These are phyloP conservation scores for Archocentrus centrarchus DNA, from an alignment of 2,113 vertebrate genomes.

Conservation along the genomic window DNA sequence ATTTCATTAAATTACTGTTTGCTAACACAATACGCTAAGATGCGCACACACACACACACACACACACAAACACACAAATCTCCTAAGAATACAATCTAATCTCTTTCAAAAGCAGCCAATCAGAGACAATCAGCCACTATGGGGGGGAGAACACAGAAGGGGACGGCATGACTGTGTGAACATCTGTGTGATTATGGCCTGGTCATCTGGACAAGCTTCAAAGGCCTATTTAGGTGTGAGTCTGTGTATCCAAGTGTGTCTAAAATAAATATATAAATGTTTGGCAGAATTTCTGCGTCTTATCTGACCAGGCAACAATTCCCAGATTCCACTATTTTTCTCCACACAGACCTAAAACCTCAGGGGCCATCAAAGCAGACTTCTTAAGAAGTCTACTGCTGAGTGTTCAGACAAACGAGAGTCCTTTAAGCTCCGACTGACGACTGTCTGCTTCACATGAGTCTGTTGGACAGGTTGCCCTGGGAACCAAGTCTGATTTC, in stretches of 20 bases:
- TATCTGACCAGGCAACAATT: constrained; percentile 57
- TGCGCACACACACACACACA: not conserved
- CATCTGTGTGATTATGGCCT: constrained; percentile 68
- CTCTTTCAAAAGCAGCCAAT: constrained; percentile 59
- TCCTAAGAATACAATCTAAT: constrained; percentile 43
- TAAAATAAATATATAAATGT: constrained; percentile 20
- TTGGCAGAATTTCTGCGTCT: constrained; percentile 25
- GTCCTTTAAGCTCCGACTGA: constrained; percentile 64
- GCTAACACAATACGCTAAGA: constrained; percentile 29
- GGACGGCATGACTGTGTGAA: constrained; percentile 52
- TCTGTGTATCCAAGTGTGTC: constrained; percentile 10
- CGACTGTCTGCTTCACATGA: constrained; percentile 58
- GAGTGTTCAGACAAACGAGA: constrained; percentile 63
- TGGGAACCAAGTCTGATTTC: constrained; percentile 70
- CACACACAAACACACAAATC: constrained; percentile 33
- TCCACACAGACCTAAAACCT: constrained; percentile 29
- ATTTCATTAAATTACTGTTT: constrained; percentile 53
- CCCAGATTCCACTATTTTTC: constrained; percentile 30
- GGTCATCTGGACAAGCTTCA: constrained; percentile 61
- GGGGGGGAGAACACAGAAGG: constrained; percentile 12
- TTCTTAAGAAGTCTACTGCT: constrained; percentile 70
- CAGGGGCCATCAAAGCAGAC: constrained; percentile 61
- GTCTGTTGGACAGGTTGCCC: constrained; percentile 68
- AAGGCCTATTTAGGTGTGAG: constrained; percentile 24
- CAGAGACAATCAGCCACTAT: constrained; percentile 47